These are phyloP conservation scores for Papilio gigon DNA, from an alignment of 2,888 invertebrate species.

Conservation along the genomic window DNA sequence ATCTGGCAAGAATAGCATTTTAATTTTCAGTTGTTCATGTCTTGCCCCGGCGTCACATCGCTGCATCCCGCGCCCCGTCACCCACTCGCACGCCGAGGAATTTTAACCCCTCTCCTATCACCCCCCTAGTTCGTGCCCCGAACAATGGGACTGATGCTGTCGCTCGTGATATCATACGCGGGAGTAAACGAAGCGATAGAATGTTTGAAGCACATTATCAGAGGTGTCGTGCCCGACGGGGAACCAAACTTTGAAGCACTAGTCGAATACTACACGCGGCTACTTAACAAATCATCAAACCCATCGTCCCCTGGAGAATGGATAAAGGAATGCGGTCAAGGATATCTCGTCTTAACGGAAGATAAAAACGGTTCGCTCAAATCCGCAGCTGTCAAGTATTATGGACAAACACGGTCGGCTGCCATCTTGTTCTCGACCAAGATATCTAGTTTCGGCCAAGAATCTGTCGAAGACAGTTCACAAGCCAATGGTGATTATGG, in stretches of 20 bases:
- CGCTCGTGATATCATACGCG: constrained; percentile 88
- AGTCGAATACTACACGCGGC: constrained; percentile 68
- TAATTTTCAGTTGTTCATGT: constrained; percentile 82
- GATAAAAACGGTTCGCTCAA: constrained; percentile 69
- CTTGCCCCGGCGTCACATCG: constrained; percentile 77
- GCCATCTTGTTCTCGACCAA: constrained; percentile 79
- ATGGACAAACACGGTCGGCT: constrained; percentile 69
- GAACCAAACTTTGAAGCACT: constrained; percentile 72
- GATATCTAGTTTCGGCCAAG: constrained; percentile 80
- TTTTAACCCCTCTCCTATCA: constrained; percentile 53
- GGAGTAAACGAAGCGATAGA: constrained; percentile 87
- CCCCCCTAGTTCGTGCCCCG: constrained; percentile 45
- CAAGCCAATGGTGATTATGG: constrained; percentile 72
- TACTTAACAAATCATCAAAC: constrained; percentile 65
- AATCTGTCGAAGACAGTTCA: constrained; percentile 68
- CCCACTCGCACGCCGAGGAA: constrained; percentile 57
- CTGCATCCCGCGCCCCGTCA: constrained; percentile 69
- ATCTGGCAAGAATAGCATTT: constrained; percentile 80
- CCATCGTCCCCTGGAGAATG: constrained; percentile 60
- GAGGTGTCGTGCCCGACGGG: constrained; percentile 70
- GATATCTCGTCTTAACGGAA: constrained; percentile 71
- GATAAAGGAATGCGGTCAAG: constrained; percentile 71
- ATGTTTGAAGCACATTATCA: constrained; percentile 78
- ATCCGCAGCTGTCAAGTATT: constrained; percentile 73
- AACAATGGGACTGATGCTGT: constrained; percentile 88